These are phyloP conservation scores for Pseudomyrmex cubaensis DNA, from an alignment of 1,140 invertebrate species.

Conservation along the genomic window DNA sequence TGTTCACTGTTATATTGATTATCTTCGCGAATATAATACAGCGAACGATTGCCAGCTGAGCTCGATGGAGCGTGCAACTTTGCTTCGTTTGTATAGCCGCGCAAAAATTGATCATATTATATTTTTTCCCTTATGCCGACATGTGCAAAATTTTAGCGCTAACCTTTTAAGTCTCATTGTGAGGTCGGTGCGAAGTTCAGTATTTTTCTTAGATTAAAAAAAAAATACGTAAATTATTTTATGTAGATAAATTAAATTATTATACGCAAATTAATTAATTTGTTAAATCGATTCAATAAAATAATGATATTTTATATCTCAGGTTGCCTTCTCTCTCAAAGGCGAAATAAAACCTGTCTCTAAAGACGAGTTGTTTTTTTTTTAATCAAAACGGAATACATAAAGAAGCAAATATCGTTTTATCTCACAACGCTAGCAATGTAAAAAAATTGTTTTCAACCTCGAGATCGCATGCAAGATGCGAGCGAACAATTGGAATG, in stretches of 20 bases:
- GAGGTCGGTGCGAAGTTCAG: neutral
- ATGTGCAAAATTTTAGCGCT: neutral
- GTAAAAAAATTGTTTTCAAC: too few relatives aligned
- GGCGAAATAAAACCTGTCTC: too few relatives aligned
- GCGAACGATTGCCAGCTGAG: slow-evolving; percentile 8
- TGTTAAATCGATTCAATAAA: too few relatives aligned
- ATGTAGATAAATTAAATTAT: too few relatives aligned
- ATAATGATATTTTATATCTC: too few relatives aligned
- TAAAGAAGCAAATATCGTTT: too few relatives aligned
- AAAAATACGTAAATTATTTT: too few relatives aligned
- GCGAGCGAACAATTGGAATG: neutral
- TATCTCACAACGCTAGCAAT: too few relatives aligned
- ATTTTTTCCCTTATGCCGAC: neutral
- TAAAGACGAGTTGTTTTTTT: too few relatives aligned
- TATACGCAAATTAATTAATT: too few relatives aligned
- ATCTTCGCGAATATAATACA: slow-evolving; percentile 46
- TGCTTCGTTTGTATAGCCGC: slow-evolving; percentile 3
- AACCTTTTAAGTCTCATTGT: neutral
- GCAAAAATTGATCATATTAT: neutral
- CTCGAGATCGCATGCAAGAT: neutral
- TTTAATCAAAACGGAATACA: too few relatives aligned
- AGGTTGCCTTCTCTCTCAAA: too few relatives aligned
- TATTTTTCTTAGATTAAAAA: neutral
- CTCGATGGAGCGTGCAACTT: slow-evolving; percentile 18
- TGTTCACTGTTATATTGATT: slow-evolving; percentile 61